These are phyloP conservation scores for Lutraria lutraria DNA, from an alignment of 2,888 invertebrate species.

Conservation along the genomic window DNA sequence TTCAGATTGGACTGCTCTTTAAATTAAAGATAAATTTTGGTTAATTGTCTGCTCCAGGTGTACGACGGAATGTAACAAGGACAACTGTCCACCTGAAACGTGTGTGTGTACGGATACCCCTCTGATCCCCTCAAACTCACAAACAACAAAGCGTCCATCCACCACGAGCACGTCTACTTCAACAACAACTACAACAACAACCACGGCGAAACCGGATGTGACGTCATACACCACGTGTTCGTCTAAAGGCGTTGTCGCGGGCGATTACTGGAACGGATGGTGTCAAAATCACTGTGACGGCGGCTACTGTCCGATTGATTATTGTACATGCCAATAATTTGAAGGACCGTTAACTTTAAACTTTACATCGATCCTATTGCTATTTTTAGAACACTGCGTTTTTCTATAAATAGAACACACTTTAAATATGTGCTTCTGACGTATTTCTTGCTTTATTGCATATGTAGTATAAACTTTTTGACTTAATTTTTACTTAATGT, in stretches of 20 bases:
- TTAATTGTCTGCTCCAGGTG: conserved; percentile 48
- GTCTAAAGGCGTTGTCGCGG: conserved; percentile 53
- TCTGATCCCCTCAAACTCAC: neutral
- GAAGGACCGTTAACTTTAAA: neutral
- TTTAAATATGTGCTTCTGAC: neutral
- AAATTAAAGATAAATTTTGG: too few relatives aligned
- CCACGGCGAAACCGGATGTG: conserved; percentile 25
- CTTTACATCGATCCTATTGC: neutral
- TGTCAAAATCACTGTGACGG: conserved; percentile 59
- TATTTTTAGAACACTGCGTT: neutral
- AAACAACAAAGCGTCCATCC: conserved; percentile 28
- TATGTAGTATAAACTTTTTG: neutral
- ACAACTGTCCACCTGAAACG: conserved; percentile 52
- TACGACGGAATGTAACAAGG: conserved; percentile 55
- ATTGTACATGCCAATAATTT: conserved; percentile 47
- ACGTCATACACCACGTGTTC: conserved; percentile 33
- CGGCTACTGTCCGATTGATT: conserved; percentile 52
- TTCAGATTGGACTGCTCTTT: too few relatives aligned
- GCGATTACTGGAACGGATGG: conserved; percentile 63
- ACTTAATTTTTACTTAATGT: neutral
- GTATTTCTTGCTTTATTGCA: neutral
- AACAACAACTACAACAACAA: conserved; percentile 33
- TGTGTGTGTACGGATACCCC: conserved; percentile 52
- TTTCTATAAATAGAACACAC: neutral
- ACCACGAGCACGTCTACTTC: conserved; percentile 12